Evolutionary conservation across 2,888 invertebrate species (phyloP).

Genomic region (Lomographa bimaculata): DNA sequence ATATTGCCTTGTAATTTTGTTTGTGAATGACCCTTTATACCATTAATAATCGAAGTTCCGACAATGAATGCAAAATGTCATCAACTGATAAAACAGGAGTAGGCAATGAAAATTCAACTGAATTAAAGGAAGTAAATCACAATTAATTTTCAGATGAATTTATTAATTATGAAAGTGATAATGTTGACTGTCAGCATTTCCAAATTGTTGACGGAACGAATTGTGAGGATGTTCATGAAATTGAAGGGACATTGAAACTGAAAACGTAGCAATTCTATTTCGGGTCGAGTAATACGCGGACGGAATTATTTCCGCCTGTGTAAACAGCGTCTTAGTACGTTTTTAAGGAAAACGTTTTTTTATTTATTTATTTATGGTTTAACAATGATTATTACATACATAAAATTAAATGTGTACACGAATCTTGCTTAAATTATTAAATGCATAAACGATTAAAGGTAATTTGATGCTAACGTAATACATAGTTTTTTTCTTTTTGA

Average conservation of each 20-base stretch:
- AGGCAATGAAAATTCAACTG: background rate
- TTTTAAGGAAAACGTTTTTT: conserved; percentile 26
- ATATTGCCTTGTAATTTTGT: conserved; percentile 33
- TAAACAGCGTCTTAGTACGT: conserved; percentile 26
- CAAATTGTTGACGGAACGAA: conserved; percentile 6
- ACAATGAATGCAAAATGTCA: conserved; percentile 35
- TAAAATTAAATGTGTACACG: too few species aligned
- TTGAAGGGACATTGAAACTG: conserved; percentile 14
- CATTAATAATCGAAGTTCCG: conserved; percentile 33
- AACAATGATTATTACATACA: too few species aligned
- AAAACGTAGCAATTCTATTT: conserved; percentile 20
- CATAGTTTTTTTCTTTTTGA: too few species aligned
- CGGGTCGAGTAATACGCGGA: conserved; percentile 15
- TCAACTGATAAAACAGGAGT: conserved; percentile 27
- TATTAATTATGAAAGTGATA: conserved; percentile 8
- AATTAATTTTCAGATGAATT: conserved; percentile 1
- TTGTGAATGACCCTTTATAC: conserved; percentile 29
- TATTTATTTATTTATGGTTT: too few species aligned
- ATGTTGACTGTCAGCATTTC: conserved; percentile 10
- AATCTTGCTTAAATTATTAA: too few species aligned
- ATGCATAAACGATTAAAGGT: too few species aligned
- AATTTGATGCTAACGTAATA: too few species aligned
- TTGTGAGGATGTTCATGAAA: conserved; percentile 5
- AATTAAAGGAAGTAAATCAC: conserved; percentile 9
- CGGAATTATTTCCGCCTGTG: conserved; percentile 23